A percentile compares a stretch with the other conserved stretches of the same genome.
Conservation (phyloP, 1,140 invertebrate genomes). For the Campoletis sonorensis region DNA sequence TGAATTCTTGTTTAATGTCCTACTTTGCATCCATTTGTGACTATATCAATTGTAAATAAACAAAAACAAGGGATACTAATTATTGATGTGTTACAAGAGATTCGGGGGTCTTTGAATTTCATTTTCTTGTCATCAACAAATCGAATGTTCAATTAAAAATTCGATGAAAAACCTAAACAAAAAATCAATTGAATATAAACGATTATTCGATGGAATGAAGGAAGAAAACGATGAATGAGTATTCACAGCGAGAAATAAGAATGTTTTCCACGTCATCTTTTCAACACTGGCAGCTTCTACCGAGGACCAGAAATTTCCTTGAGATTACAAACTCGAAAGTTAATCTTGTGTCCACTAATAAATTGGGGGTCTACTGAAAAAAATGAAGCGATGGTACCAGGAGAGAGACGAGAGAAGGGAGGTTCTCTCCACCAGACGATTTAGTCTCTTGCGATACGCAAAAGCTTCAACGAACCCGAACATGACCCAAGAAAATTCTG, state of each 20-base stretch:
- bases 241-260: background rate
- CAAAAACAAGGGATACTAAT: too few relatives aligned
- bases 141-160: too few relatives aligned
- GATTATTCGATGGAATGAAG: too few relatives aligned
- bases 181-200: too few relatives aligned
- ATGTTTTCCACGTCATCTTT: background rate
- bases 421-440: background rate
- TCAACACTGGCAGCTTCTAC: background rate
- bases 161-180: too few relatives aligned
- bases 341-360: background rate
- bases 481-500: conserved; percentile 58
- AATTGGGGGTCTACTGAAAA: background rate
- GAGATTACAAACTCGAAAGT: background rate
- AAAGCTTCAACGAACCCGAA: conserved; percentile 37
- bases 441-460: conserved; percentile 12
- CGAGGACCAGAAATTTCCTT: background rate
- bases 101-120: too few relatives aligned
- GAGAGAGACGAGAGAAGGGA: background rate
- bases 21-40: too few relatives aligned
- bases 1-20: too few relatives aligned
- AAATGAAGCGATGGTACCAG: background rate
- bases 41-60: too few relatives aligned
- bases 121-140: too few relatives aligned
- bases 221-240: background rate
- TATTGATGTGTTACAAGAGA: too few relatives aligned